A percentile compares a stretch with the other conserved stretches of the same genome.
These are phyloP conservation scores for Rhogogaster chlorosoma DNA, from an alignment of 2,888 invertebrate genomes.

Conservation along the genomic window DNA sequence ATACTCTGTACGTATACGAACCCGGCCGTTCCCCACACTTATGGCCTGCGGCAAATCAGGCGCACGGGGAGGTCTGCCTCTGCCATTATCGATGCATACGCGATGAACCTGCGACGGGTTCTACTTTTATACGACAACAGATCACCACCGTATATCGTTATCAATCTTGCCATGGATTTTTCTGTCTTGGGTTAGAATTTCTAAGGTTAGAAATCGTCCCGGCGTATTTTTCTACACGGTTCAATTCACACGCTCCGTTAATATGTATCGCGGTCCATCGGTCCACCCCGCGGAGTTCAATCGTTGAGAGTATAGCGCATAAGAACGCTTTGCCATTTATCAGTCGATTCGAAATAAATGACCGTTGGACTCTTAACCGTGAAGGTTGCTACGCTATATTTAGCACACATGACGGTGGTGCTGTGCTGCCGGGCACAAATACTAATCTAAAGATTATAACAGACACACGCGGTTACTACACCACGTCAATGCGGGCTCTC, in stretches of 20 bases:
- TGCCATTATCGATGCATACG: constrained; percentile 49
- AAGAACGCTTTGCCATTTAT: constrained; percentile 42
- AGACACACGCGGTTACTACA: constrained; percentile 15
- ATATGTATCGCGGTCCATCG: neutral
- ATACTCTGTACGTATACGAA: constrained; percentile 15
- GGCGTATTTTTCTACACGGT: neutral
- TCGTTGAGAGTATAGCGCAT: constrained; percentile 23
- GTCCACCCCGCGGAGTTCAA: neutral
- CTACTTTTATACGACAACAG: constrained; percentile 43
- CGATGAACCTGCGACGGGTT: constrained; percentile 44
- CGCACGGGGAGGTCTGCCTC: constrained; percentile 45
- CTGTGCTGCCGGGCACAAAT: constrained; percentile 29
- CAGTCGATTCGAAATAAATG: constrained; percentile 51
- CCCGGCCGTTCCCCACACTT: constrained; percentile 12
- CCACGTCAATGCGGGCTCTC: constrained; percentile 31
- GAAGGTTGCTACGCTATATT: constrained; percentile 51
- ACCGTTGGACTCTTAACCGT: constrained; percentile 50
- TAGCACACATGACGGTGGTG: constrained; percentile 41
- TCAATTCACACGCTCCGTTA: neutral
- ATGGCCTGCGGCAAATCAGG: constrained; percentile 35
- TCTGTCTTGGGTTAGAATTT: neutral
- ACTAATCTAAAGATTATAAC: neutral
- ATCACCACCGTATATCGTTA: constrained; percentile 45
- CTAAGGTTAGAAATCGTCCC: constrained; percentile 14
- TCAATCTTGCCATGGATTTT: neutral